A percentile compares a stretch with the other conserved stretches of the same genome.
phyloP scores from a whole-genome alignment of 1,140 invertebrate genomes.

The Lycorma delicatula region DNA sequence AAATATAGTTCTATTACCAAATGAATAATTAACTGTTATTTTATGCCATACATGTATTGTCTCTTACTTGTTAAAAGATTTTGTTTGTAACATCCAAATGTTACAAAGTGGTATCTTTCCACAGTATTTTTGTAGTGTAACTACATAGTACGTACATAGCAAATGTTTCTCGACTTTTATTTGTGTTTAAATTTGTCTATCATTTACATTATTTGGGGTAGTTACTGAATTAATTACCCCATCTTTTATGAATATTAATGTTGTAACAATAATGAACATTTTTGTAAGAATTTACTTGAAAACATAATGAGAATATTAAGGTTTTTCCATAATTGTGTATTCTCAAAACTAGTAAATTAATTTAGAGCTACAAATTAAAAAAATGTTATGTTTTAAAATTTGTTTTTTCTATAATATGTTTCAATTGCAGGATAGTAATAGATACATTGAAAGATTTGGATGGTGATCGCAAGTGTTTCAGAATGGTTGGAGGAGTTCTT shows the following conservation, averaged over 20 bases:
- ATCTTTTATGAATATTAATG: neutral
- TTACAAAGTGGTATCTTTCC: too few relatives aligned
- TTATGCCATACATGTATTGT: too few relatives aligned
- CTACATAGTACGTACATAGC: too few relatives aligned
- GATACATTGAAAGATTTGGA: conserved; percentile 85
- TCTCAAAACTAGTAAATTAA: neutral
- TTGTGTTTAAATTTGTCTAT: too few relatives aligned
- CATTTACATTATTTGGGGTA: too few relatives aligned
- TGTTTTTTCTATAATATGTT: conserved; percentile 4
- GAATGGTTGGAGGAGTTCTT: conserved; percentile 87
- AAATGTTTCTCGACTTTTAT: too few relatives aligned
- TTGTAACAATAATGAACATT: neutral
- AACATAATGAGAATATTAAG: neutral
- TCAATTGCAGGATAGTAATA: conserved; percentile 80
- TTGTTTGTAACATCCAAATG: too few relatives aligned
- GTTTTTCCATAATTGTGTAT: neutral
- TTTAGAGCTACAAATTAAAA: neutral
- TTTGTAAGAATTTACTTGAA: neutral
- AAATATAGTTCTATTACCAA: too few relatives aligned
- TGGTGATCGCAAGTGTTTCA: conserved; percentile 79
- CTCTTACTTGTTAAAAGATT: too few relatives aligned
- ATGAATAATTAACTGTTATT: too few relatives aligned
- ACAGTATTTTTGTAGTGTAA: too few relatives aligned
- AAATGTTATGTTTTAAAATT: neutral
- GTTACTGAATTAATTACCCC: neutral